A percentile compares a stretch with the other conserved stretches of the same genome.
Conservation (phyloP, 1,140 invertebrate species). For the Nilaparvata lugens region DNA sequence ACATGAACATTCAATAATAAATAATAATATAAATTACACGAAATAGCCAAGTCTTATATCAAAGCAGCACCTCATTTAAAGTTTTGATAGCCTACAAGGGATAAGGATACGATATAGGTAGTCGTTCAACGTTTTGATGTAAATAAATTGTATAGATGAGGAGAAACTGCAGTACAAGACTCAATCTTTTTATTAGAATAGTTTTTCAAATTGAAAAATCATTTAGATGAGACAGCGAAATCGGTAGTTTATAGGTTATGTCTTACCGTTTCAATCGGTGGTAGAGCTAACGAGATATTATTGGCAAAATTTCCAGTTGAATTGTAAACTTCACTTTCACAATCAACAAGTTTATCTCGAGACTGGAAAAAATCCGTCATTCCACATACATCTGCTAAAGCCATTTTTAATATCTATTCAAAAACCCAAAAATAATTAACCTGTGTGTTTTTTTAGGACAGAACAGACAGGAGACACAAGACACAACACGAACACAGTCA, state of each 20-base stretch:
- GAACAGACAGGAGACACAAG: too few species aligned
- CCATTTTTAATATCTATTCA: conserved; percentile 4
- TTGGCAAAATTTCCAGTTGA: conserved; percentile 14
- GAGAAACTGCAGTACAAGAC: not conserved
- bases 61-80: too few species aligned
- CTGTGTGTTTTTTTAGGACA: too few species aligned
- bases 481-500: too few species aligned
- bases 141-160: not conserved
- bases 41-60: too few species aligned
- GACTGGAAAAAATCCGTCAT: not conserved
- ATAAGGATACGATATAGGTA: too few species aligned
- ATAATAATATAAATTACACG: too few species aligned
- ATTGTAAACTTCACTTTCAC: not conserved
- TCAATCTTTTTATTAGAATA: not conserved
- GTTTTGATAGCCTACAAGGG: too few species aligned
- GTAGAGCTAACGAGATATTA: conserved; percentile 17
- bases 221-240: not conserved
- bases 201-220: not conserved
- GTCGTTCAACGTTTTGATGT: not conserved
- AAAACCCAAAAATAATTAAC: too few species aligned
- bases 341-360: not conserved
- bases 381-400: conserved; percentile 9
- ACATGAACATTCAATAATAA: too few species aligned
- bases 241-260: not conserved
- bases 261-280: conserved; percentile 22